Percentiles rank a stretch among this genome's conserved stretches.
Conservation (phyloP, 2,888 invertebrate genomes). For the Herminia tarsipennalis region DNA sequence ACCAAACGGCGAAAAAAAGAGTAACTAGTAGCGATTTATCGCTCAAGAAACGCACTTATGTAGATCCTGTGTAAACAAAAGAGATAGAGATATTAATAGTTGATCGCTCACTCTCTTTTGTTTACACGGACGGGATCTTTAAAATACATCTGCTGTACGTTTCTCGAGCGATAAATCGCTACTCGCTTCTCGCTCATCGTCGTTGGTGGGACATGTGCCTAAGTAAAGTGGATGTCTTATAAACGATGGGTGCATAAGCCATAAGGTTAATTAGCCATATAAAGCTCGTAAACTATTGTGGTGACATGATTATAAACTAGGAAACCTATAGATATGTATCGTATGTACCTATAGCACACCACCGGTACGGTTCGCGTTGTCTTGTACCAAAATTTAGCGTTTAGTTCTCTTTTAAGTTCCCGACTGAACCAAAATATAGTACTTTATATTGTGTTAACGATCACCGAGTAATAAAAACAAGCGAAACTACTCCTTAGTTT, state of each 20-base stretch:
- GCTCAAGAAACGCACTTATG: too few relatives aligned
- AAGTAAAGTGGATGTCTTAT: conserved; percentile 45
- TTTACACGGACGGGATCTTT: too few relatives aligned
- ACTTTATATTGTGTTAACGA: conserved; percentile 77
- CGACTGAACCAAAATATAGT: conserved; percentile 85
- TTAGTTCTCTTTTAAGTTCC: conserved; percentile 82
- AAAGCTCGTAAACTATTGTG: conserved; percentile 48
- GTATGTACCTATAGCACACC: conserved; percentile 51
- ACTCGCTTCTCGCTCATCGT: too few relatives aligned
- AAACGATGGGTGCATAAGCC: conserved; percentile 66
- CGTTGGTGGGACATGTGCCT: too few relatives aligned
- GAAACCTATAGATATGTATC: conserved; percentile 39
- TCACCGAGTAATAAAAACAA: conserved; percentile 76
- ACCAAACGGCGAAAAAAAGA: too few relatives aligned
- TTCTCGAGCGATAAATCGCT: too few relatives aligned
- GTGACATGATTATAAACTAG: conserved; percentile 47
- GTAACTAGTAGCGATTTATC: too few relatives aligned
- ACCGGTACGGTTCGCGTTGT: conserved; percentile 62
- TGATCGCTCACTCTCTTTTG: too few relatives aligned
- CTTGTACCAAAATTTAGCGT: conserved; percentile 79
- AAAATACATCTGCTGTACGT: too few relatives aligned
- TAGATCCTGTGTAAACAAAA: too few relatives aligned
- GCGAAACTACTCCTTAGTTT: conserved; percentile 52
- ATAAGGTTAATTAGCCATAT: conserved; percentile 68
- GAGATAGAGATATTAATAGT: too few relatives aligned